Evolutionary conservation across 2,113 vertebrate genomes (phyloP).

Genomic region (Chrysochloris asiatica): DNA sequence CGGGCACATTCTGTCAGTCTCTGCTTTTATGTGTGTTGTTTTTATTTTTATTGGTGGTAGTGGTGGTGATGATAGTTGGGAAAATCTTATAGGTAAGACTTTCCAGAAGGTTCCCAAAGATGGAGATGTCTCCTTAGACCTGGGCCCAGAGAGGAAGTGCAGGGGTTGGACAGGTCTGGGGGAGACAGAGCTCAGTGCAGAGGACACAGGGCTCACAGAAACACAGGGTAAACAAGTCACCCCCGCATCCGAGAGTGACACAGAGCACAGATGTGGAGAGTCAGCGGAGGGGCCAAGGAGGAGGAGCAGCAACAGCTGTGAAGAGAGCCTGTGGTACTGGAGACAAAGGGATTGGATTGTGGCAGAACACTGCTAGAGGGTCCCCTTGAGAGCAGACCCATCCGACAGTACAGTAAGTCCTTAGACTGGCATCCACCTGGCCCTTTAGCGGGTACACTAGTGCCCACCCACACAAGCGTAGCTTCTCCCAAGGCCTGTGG

Average conservation of each 20-base stretch:
- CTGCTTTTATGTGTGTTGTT: background rate
- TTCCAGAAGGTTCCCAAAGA: background rate
- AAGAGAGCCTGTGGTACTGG: background rate
- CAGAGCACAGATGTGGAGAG: background rate
- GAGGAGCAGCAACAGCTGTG: background rate
- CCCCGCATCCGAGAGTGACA: accelerated
- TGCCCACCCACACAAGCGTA: accelerated
- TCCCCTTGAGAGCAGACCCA: too few species aligned
- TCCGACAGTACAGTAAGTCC: background rate
- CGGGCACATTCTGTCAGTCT: background rate
- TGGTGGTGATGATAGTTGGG: too few species aligned
- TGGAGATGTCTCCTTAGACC: background rate
- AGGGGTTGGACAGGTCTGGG: background rate
- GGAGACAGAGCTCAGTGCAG: background rate
- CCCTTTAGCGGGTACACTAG: too few species aligned
- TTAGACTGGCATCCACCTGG: too few species aligned
- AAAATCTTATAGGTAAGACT: background rate
- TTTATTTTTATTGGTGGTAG: background rate
- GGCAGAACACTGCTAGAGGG: background rate
- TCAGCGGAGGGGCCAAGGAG: background rate
- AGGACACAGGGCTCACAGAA: background rate
- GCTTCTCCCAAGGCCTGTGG: background rate
- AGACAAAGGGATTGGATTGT: background rate
- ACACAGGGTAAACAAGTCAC: background rate
- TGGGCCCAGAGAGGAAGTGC: background rate